A percentile compares a stretch with the other conserved stretches of the same genome.
Evolutionary conservation across 2,113 vertebrate species (phyloP).

Genomic region (Oryzias celebensis): DNA sequence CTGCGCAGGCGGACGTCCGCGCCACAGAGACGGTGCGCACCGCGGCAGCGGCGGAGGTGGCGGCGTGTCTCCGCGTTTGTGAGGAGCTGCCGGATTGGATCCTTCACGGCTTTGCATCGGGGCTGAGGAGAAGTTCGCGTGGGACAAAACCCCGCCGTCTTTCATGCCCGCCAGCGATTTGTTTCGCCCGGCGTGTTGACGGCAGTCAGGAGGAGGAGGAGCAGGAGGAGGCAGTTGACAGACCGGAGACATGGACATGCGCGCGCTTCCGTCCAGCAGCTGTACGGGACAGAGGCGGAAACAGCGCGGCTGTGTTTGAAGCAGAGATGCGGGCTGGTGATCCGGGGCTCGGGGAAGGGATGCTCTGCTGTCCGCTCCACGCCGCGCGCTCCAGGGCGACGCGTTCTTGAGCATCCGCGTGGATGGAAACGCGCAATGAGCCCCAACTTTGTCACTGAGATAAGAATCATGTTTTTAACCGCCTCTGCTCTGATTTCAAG

Average conservation of each 20-base stretch:
- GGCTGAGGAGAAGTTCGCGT: constrained; percentile 56
- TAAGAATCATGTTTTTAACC: background rate
- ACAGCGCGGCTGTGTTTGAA: constrained; percentile 39
- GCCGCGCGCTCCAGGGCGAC: constrained; percentile 30
- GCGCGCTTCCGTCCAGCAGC: constrained; percentile 49
- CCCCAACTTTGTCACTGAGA: constrained; percentile 59
- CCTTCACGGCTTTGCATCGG: constrained; percentile 38
- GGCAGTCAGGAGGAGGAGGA: constrained; percentile 24
- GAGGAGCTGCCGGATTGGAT: constrained; percentile 36
- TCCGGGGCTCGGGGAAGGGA: constrained; percentile 12
- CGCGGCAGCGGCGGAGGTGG: constrained; percentile 31
- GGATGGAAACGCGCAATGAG: constrained; percentile 43
- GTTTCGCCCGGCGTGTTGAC: constrained; percentile 64
- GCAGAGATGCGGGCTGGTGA: background rate
- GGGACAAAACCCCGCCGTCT: constrained; percentile 58
- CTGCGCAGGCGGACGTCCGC: constrained; percentile 58
- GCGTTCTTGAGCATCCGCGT: constrained; percentile 44
- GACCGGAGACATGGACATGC: constrained; percentile 54
- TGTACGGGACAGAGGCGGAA: constrained; percentile 38
- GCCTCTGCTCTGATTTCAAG: no score
- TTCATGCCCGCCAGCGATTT: constrained; percentile 42
- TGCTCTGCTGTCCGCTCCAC: constrained; percentile 41
- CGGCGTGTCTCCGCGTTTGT: constrained; percentile 34
- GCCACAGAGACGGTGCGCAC: constrained; percentile 59
- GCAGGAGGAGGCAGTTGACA: constrained; percentile 37